Base-by-base conservation (phyloP, 2,113 vertebrate species). In the Opisthocomus hoazin region DNA sequence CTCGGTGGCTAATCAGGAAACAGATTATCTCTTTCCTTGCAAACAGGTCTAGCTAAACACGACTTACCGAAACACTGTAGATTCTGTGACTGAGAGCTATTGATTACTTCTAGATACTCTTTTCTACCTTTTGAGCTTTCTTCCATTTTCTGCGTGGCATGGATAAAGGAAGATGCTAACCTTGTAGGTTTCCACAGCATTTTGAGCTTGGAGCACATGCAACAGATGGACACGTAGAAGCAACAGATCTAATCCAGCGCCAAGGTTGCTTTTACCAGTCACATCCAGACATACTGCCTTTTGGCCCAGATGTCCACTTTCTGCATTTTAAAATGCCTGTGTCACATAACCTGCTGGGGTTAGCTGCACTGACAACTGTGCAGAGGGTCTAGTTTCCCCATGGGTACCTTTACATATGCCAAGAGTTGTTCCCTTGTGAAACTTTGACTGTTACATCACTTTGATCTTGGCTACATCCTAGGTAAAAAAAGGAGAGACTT, bases 181-280 rank as follows among this genome's bases (percentile, higher is more conserved):
- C 46, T 6, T 60, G 46, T 10, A 48, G 36, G 70, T 39, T 75
- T 19, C 48, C 65, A 11, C 8, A 32, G 9, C 18, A 9, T 37
- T 84, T 23, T 68, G 39, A 60, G 46, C 78, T 94, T 17, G 7
- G 36, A 79, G 88, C 21, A 10, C 56, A 23, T n/a, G 73, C 58
- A 92, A 93, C 96, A 98, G 98, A 98, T 97, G 97, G 97, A 98
- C 97, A 98, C 98, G 98, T 97, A 97, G 98, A 97, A 98, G 98
- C 97, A 98, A 93, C 94, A 97, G 95, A 96, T 94, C 96, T 97
- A 96, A 98, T 96, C 90, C 98, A 97, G 97, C 93, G 61, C 96
- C 96, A 96, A 57, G 1, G 90, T 69, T 81, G 79, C 96, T 98
- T 98, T 97, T 93, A 97, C 92, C 98, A 97, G 95, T 56, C 89